A percentile compares a stretch with the other conserved stretches of the same genome.
Conservation (phyloP, 1,140 invertebrate genomes). For the Gonioctena quinquepunctata region DNA sequence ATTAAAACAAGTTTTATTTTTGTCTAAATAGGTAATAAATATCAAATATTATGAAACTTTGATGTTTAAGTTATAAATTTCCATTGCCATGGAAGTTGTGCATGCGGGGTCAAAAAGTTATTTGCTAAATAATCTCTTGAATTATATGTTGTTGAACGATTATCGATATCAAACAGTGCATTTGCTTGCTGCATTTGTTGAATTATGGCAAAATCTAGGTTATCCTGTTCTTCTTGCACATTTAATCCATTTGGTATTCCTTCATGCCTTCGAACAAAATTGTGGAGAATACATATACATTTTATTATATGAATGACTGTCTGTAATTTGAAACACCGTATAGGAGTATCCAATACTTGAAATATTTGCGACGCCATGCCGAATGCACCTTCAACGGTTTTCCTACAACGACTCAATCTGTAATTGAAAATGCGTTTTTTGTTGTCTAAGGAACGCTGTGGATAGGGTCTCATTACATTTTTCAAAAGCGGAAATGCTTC, state of each 20-base stretch:
- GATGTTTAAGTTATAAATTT: background rate
- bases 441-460: conserved; percentile 6
- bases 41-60: background rate
- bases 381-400: conserved; percentile 19
- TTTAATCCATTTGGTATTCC: conserved; percentile 4
- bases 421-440: conserved; percentile 18
- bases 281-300: background rate
- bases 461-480: conserved; percentile 17
- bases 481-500: background rate
- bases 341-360: conserved; percentile 17
- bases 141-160: conserved; percentile 1
- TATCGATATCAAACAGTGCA: background rate
- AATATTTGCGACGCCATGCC: conserved; percentile 20
- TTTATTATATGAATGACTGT: background rate
- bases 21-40: background rate
- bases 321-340: background rate
- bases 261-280: background rate
- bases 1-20: too few species aligned
- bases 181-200: background rate
- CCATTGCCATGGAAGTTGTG: background rate
- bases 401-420: conserved; percentile 10
- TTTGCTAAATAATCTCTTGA: conserved; percentile 19
- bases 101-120: background rate
- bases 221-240: background rate
- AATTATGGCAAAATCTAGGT: background rate